Conservation (phyloP, 2,888 invertebrate species). For the Liodrosophila aerea region DNA sequence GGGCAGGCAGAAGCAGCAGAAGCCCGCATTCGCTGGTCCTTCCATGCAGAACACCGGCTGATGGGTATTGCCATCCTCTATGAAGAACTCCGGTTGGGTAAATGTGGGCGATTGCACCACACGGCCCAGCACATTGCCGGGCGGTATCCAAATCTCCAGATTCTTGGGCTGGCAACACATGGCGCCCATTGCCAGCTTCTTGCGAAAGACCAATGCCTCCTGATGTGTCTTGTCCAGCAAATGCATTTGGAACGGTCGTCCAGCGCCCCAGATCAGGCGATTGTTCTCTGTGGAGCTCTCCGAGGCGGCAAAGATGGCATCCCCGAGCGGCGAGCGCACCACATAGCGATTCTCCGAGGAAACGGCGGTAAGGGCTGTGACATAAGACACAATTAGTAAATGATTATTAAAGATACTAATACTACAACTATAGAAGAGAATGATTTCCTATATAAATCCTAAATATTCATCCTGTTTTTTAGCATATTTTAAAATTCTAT, state of each 20-base stretch:
- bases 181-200: slow-evolving; percentile 87
- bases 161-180: slow-evolving; percentile 87
- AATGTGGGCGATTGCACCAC: slow-evolving; percentile 88
- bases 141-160: slow-evolving; percentile 88
- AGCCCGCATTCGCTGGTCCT: slow-evolving; percentile 86
- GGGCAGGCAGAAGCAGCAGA: slow-evolving; percentile 83
- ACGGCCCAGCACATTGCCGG: slow-evolving; percentile 87
- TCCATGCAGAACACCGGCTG: slow-evolving; percentile 87
- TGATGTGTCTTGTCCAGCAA: slow-evolving; percentile 92
- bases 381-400: not conserved
- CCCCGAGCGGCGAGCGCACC: slow-evolving; percentile 88
- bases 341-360: slow-evolving; percentile 89
- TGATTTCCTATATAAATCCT: too few relatives aligned
- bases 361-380: slow-evolving; percentile 82
- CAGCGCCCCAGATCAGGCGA: slow-evolving; percentile 87
- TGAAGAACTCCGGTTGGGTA: slow-evolving; percentile 86
- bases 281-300: slow-evolving; percentile 86
- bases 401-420: too few relatives aligned
- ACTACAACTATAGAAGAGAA: too few relatives aligned
- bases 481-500: too few relatives aligned
- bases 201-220: slow-evolving; percentile 89
- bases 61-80: slow-evolving; percentile 86
- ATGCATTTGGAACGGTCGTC: slow-evolving; percentile 89
- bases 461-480: too few relatives aligned
- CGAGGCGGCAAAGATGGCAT: slow-evolving; percentile 89